Evolutionary conservation across 2,888 invertebrate species (phyloP).

Genomic region (Lochmaea capreae): DNA sequence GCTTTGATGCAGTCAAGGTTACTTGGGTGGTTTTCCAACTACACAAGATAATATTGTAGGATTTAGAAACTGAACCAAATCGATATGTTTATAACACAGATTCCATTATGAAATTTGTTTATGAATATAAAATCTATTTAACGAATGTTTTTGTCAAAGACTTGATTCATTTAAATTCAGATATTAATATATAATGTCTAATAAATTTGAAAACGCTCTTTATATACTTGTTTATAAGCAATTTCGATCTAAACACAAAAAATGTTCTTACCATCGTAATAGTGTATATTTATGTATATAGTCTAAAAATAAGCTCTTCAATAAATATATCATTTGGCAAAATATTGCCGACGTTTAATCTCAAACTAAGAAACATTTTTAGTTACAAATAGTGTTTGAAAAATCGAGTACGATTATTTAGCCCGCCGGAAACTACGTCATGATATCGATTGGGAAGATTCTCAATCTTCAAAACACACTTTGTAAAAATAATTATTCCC

Average conservation of each 20-base stretch:
- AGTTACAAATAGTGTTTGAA: slow-evolving; percentile 16
- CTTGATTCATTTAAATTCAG: no score
- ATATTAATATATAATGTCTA: no score
- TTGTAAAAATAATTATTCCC: slow-evolving; percentile 12
- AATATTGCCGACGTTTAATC: slow-evolving; percentile 33
- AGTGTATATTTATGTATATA: slow-evolving; percentile 25
- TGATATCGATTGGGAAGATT: background rate
- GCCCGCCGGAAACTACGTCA: no score
- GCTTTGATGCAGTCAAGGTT: no score
- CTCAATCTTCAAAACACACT: slow-evolving; percentile 10
- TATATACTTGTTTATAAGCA: background rate
- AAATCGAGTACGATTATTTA: background rate
- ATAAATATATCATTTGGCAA: slow-evolving; percentile 31
- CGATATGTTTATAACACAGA: no score
- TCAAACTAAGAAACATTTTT: slow-evolving; percentile 23
- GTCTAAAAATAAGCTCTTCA: slow-evolving; percentile 40
- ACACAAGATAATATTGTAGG: no score
- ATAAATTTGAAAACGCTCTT: background rate
- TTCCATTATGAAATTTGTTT: no score
- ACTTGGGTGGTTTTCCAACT: no score
- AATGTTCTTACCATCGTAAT: slow-evolving; percentile 24
- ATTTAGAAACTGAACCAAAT: no score
- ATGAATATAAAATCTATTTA: no score
- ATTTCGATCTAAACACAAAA: slow-evolving; percentile 19
- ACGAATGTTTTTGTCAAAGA: no score